Percentiles rank a stretch among this genome's conserved stretches.
Conservation (phyloP, 2,888 invertebrate genomes). For the Epinotia bilunana region DNA sequence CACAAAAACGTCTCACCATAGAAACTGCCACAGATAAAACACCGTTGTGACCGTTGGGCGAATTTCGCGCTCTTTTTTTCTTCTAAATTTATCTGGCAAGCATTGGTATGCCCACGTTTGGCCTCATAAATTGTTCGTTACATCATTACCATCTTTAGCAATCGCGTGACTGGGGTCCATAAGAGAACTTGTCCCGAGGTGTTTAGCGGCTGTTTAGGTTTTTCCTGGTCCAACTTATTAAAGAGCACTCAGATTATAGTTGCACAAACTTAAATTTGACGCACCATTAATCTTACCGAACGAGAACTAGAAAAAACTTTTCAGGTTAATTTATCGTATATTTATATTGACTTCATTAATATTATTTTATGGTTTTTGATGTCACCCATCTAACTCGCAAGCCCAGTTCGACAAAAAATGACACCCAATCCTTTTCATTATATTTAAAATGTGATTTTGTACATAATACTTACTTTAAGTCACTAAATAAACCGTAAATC, state of each 20-base stretch:
- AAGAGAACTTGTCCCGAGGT: constrained; percentile 73
- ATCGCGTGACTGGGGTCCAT: constrained; percentile 77
- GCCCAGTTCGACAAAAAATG: not conserved
- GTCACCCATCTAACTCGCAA: too few species aligned
- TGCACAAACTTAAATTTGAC: constrained; percentile 6
- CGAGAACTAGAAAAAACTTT: constrained; percentile 3
- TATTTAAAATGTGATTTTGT: not conserved
- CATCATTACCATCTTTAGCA: constrained; percentile 79
- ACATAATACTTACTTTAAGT: not conserved
- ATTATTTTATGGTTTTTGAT: not conserved
- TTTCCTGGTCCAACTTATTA: constrained; percentile 68
- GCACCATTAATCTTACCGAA: constrained; percentile 15
- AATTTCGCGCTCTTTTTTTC: constrained; percentile 43
- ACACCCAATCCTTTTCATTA: too few species aligned
- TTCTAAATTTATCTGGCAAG: constrained; percentile 47
- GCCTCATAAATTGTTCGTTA: constrained; percentile 72
- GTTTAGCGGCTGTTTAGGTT: constrained; percentile 69
- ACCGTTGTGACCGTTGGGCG: not conserved
- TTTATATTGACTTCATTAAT: not conserved
- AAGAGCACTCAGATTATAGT: constrained; percentile 52
- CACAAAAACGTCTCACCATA: not conserved
- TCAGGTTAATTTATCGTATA: not conserved
- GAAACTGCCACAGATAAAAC: not conserved
- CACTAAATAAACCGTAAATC: not conserved
- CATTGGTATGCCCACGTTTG: constrained; percentile 47